Base-by-base conservation (phyloP, 2,113 vertebrate species). In the Etia nguti region DNA sequence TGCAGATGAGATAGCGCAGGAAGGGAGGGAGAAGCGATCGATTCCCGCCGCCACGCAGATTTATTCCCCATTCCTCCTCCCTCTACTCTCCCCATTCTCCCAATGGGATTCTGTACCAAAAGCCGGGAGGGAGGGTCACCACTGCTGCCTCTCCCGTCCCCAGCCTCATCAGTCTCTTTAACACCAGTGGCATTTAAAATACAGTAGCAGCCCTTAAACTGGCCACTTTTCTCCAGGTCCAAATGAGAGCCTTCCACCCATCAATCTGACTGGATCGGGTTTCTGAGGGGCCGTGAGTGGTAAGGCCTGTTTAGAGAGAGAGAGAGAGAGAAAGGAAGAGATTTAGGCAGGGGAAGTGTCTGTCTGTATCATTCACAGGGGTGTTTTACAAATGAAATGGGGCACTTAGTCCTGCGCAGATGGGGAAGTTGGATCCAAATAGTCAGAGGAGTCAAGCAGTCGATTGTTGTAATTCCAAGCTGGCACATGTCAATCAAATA, bases 1-100 rank as follows among this genome's bases (percentile, higher is more conserved):
- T 85, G 87, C 93, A 95, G 96, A 96, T 96, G 95, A 96, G 96
- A 96, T 95, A 95, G 93, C 82, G 18, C 57, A 36, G 57, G 90
- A 85, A 79, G 81, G 86, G 90, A 86, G 92, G 93, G 91, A 91
- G 91, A 89, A 84, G 92, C 94, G 92, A 97, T 96, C 94, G 95
- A 96, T 96, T 94, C 91, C 87, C 70, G 86, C 90, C 90, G 82
- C 90, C 90, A 90, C 93, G 91, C 90, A 93, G 95, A 96, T 97
- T 96, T 95, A 96, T 95, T 87, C 90, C 90, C 81, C 89, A 41
- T 83, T 83, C 24, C 46, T 43, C 68, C 80, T 29, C 62, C 48
- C 79, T 26, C 79, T 56, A 52, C 83, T 48, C 82, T 80, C 83
- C 6, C 85, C 73, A 68, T 81, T 79, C 79, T 62, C 81, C 77